Base-by-base conservation (phyloP, 1,140 invertebrate species). In the Aphis gossypii region DNA sequence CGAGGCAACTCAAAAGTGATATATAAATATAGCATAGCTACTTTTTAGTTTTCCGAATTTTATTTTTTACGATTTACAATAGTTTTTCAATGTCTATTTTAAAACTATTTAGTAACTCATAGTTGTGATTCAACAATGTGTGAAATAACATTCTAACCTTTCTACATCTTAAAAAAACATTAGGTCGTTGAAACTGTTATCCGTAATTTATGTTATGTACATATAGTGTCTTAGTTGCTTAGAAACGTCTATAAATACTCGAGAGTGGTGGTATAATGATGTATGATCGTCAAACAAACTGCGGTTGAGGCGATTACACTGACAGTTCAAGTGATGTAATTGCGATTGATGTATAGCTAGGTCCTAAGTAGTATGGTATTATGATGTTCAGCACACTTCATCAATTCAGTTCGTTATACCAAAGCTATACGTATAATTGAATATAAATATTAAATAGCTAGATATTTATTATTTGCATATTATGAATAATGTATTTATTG, bases 321-420 rank as follows among this genome's bases (percentile, higher is more conserved):
- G 60, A 76, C 60, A 76, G 60, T n/a, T 76, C 60, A 76, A 76
- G 60, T 76, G 11, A 76, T 76, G 60, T 76, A 76, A 76, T 76
- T 76, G n/a, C 60, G n/a, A 76, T 76, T 76, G 30, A n/a, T 76
- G 60, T 76, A 60, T 30, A 1, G 51, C 51, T 68, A n/a, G 11
- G 60, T 9, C 60, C 60, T 68, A 68, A 68, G 30, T 68, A 68
- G 30, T 76, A 18, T 76, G 14, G 14, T n/a, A 68, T 68, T 35
- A 76, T n/a, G 60, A n/a, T 76, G 14, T n/a, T 76, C 60, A 18
- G n/a, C 14, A 76, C 60, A 76, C 60, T 76, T 76, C 11, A 20
- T 76, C 30, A 76, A 76, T 76, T 30, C 30, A 76, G 60, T 51
- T 51, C 30, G 60, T 14, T 60, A 14, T 76, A 76, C 60, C 60